Percentiles rank a stretch among this genome's conserved stretches.
phyloP scores from a whole-genome alignment of 2,888 invertebrate species.

The Papilio protenor region DNA sequence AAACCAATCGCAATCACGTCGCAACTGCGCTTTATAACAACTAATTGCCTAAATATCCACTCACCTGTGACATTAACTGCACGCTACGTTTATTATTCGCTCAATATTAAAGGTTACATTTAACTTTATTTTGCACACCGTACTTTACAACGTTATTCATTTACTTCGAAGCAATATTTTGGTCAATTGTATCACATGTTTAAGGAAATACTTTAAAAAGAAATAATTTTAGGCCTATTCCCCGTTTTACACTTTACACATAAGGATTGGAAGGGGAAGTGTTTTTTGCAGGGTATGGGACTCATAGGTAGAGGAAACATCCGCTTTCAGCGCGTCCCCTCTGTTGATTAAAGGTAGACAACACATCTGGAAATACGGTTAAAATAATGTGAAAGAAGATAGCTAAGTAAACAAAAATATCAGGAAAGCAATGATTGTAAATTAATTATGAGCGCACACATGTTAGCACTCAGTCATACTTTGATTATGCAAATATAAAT shows the following conservation, averaged over 20 bases:
- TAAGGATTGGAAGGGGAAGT: too few species aligned
- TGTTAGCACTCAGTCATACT: not conserved
- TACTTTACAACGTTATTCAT: not conserved
- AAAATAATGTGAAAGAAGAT: not conserved
- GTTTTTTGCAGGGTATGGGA: too few species aligned
- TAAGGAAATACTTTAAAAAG: not conserved
- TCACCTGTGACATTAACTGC: conserved; percentile 14
- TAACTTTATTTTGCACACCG: not conserved
- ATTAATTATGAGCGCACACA: not conserved
- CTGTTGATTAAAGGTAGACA: too few species aligned
- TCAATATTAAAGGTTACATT: conserved; percentile 5
- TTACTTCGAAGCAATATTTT: too few species aligned
- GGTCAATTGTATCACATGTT: not conserved
- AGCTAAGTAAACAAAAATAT: not conserved
- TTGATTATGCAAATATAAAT: conserved; percentile 46
- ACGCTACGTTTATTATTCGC: conserved; percentile 3
- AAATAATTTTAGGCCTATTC: too few species aligned
- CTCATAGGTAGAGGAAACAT: too few species aligned
- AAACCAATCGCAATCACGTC: conserved; percentile 34
- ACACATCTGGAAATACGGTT: not conserved
- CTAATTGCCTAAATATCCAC: conserved; percentile 31
- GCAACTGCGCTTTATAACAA: conserved; percentile 24
- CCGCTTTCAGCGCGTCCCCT: too few species aligned
- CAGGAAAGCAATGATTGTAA: not conserved
- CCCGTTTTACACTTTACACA: too few species aligned